phyloP scores from a whole-genome alignment of 2,888 invertebrate genomes.

The Athetis lepigone region DNA sequence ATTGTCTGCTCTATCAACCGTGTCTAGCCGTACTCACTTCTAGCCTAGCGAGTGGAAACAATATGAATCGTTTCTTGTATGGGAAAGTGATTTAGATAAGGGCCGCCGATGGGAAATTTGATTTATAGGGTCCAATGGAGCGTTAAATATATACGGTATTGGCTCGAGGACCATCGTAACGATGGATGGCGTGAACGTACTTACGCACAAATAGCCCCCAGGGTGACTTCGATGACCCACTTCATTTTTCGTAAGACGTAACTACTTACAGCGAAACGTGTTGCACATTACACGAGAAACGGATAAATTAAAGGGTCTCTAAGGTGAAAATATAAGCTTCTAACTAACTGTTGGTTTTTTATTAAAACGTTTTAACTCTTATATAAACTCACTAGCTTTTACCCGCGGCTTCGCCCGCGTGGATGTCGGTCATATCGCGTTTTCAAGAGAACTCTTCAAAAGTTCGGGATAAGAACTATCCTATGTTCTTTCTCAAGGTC shows the following conservation, averaged over 20 bases:
- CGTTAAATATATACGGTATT: conserved; percentile 57
- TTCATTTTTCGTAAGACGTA: conserved; percentile 35
- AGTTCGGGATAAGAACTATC: too few species aligned
- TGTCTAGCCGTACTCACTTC: neutral
- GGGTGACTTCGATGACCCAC: conserved; percentile 29
- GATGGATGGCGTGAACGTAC: conserved; percentile 27
- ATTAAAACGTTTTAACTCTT: too few species aligned
- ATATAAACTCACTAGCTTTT: too few species aligned
- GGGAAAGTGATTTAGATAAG: conserved; percentile 57
- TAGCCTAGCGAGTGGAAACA: conserved; percentile 20
- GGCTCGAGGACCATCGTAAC: conserved; percentile 27
- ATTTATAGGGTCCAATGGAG: conserved; percentile 60
- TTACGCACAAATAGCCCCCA: conserved; percentile 31
- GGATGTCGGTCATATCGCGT: too few species aligned
- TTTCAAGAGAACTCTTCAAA: too few species aligned
- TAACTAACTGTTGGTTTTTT: too few species aligned
- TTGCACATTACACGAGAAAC: conserved; percentile 10
- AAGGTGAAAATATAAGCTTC: too few species aligned
- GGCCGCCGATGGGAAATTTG: conserved; percentile 52
- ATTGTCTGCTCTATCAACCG: too few species aligned
- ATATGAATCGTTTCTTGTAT: conserved; percentile 40
- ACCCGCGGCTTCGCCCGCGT: too few species aligned
- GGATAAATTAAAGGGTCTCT: neutral
- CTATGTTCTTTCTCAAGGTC: too few species aligned
- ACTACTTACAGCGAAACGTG: conserved; percentile 31